Percentiles rank a stretch among this genome's conserved stretches.
phyloP scores from a whole-genome alignment of 2,113 vertebrate species.

The Prunella fulvescens region DNA sequence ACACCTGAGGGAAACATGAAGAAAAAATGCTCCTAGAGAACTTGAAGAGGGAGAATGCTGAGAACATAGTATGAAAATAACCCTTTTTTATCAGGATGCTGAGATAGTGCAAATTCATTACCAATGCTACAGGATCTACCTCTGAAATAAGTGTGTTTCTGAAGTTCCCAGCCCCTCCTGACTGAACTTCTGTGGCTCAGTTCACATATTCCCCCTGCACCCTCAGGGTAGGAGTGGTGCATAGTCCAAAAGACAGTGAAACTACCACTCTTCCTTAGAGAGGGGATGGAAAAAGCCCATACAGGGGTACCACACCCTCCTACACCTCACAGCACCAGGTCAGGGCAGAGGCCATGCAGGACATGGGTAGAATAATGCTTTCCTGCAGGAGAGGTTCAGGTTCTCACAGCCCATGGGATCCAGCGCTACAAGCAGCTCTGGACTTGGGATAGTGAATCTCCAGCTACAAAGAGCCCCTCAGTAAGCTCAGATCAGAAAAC shows the following conservation, averaged over 20 bases:
- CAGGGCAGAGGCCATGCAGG: background rate
- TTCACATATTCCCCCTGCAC: background rate
- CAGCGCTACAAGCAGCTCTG: background rate
- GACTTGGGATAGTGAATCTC: background rate
- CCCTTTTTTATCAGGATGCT: background rate
- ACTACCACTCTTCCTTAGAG: background rate
- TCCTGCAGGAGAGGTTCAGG: background rate
- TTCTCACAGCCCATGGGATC: background rate
- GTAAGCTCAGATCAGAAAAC: background rate
- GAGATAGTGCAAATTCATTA: background rate
- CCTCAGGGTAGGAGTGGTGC: background rate
- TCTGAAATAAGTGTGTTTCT: background rate
- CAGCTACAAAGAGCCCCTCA: background rate
- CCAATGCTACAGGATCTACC: background rate
- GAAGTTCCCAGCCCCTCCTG: rapidly evolving
- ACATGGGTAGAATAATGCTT: background rate
- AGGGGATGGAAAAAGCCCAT: background rate
- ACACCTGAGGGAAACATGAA: slow-evolving; percentile 15
- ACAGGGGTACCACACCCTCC: rapidly evolving
- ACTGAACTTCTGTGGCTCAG: background rate
- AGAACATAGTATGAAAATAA: background rate
- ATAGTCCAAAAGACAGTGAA: background rate
- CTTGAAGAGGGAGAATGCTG: background rate
- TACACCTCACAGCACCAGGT: background rate
- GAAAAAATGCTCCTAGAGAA: background rate